phyloP scores from a whole-genome alignment of 2,888 invertebrate species.

The Oxycera nigricornis region DNA sequence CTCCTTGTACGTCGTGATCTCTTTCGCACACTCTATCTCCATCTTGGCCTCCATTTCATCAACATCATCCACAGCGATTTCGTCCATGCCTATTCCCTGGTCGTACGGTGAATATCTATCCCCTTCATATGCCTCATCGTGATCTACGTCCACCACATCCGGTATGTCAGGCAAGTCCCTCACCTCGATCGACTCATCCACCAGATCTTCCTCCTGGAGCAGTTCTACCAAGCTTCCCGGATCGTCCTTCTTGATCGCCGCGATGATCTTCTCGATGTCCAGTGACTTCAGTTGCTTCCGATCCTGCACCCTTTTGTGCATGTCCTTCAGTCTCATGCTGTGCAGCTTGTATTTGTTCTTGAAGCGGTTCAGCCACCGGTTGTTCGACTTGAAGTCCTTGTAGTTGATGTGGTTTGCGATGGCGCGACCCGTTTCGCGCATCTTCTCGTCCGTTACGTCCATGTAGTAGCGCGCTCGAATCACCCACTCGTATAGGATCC shows the following conservation, averaged over 20 bases:
- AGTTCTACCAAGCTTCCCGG: neutral
- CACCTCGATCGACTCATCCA: neutral
- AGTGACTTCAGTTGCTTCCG: neutral
- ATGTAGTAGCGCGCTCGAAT: conserved; percentile 23
- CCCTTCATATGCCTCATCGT: neutral
- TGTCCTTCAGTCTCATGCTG: neutral
- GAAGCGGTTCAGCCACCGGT: conserved; percentile 10
- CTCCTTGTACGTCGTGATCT: conserved; percentile 16
- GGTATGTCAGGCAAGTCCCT: neutral
- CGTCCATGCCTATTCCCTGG: conserved; percentile 3
- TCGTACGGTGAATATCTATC: neutral
- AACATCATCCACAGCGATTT: neutral
- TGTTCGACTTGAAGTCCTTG: conserved; percentile 24
- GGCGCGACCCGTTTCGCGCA: conserved; percentile 2
- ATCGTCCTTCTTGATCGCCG: neutral
- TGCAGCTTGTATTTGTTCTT: conserved; percentile 28
- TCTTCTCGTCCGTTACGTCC: conserved; percentile 11
- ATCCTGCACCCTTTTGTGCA: neutral
- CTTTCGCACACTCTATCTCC: neutral
- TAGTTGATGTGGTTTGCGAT: conserved; percentile 11
- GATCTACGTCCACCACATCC: neutral
- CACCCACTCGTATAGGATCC: conserved; percentile 32
- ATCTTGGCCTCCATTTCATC: neutral
- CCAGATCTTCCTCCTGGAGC: neutral
- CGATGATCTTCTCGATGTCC: conserved; percentile 16